phyloP scores from a whole-genome alignment of 2,888 invertebrate species.

The Polia nebulosa region DNA sequence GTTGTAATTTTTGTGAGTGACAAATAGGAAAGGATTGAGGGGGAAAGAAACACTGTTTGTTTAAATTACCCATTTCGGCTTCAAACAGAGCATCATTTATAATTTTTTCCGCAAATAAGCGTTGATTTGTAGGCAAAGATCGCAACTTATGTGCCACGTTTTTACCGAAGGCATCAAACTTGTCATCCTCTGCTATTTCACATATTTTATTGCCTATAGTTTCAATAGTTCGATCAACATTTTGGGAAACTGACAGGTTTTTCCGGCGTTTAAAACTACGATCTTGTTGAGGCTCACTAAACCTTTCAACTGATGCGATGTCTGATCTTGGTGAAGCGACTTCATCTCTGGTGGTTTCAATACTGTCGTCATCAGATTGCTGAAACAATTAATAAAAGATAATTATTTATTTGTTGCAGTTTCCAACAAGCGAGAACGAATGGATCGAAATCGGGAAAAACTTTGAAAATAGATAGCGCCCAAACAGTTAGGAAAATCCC shows the following conservation, averaged over 20 bases:
- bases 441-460: too few relatives aligned
- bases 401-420: too few relatives aligned
- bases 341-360: slow-evolving; percentile 29
- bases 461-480: too few relatives aligned
- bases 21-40: slow-evolving; percentile 8
- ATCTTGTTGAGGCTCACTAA: slow-evolving; percentile 26
- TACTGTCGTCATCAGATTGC: too few relatives aligned
- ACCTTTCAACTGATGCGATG: slow-evolving; percentile 13
- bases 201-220: slow-evolving; percentile 28
- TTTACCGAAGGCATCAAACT: slow-evolving; percentile 37
- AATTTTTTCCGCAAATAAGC: slow-evolving; percentile 42
- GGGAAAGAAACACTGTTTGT: slow-evolving; percentile 7
- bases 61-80: slow-evolving; percentile 42
- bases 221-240: slow-evolving; percentile 20
- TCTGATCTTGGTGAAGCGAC: slow-evolving; percentile 20
- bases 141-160: slow-evolving; percentile 39
- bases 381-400: too few relatives aligned
- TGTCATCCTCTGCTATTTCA: slow-evolving; percentile 19
- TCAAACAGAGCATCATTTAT: slow-evolving; percentile 38
- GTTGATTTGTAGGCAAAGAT: slow-evolving; percentile 36
- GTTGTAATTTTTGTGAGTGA: slow-evolving; percentile 23
- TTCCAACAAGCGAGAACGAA: too few relatives aligned
- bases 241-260: slow-evolving; percentile 26
- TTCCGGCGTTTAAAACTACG: slow-evolving; percentile 22
- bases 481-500: too few relatives aligned